Conservation (phyloP, 2,888 invertebrate species). For the Melipona beecheii region DNA sequence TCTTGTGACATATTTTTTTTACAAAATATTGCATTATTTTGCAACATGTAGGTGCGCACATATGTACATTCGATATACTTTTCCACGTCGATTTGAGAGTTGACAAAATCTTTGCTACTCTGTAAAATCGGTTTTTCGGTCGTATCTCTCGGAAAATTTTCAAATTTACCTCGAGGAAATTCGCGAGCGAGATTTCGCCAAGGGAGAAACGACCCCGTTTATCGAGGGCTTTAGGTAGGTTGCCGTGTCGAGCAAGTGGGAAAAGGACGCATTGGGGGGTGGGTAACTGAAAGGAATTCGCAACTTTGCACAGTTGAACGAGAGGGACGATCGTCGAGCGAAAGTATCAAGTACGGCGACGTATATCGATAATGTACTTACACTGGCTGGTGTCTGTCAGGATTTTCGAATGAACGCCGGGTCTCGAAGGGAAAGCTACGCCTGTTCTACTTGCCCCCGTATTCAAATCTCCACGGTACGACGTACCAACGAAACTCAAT, state of each 20-base stretch:
- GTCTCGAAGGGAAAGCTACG: conserved; percentile 54
- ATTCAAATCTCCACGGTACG: conserved; percentile 30
- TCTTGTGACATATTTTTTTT: no score
- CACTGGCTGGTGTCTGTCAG: conserved; percentile 42
- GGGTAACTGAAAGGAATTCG: conserved; percentile 56
- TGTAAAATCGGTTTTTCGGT: no score
- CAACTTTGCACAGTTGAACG: conserved; percentile 67
- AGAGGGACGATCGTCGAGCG: conserved; percentile 34
- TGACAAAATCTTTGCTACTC: no score
- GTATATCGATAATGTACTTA: conserved; percentile 60
- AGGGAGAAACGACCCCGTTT: no score
- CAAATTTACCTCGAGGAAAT: no score
- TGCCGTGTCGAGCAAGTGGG: background rate
- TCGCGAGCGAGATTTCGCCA: no score
- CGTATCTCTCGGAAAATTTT: no score
- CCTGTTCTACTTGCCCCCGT: conserved; percentile 28
- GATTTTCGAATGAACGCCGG: conserved; percentile 61
- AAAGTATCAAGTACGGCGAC: conserved; percentile 67
- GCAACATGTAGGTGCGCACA: no score
- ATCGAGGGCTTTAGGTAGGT: background rate
- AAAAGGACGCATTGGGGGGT: background rate
- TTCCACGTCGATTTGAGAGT: no score
- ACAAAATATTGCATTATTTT: no score
- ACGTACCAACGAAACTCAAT: conserved; percentile 50
- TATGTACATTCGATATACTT: no score